Evolutionary conservation across 2,888 invertebrate genomes (phyloP).

Genomic region (Neria commutata): DNA sequence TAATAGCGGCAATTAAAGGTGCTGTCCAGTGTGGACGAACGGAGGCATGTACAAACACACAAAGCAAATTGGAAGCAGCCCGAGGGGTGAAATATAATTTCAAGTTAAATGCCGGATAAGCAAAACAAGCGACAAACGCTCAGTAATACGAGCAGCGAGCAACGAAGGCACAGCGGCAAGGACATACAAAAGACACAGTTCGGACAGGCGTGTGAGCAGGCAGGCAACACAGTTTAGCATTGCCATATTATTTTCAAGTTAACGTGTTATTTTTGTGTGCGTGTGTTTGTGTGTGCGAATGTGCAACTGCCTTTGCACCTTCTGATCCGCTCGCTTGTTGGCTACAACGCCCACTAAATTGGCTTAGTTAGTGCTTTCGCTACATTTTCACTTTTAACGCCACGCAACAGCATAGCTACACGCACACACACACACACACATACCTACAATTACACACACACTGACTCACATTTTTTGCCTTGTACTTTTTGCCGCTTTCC

Average conservation of each 20-base stretch:
- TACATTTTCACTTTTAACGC: no score
- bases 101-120: constrained; percentile 19
- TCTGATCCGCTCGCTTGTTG: no score
- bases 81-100: constrained; percentile 14
- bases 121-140: background rate
- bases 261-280: no score
- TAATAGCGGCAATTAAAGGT: constrained; percentile 41
- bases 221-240: constrained; percentile 13
- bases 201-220: constrained; percentile 41
- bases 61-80: constrained; percentile 6
- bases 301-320: no score
- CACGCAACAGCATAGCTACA: no score
- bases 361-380: no score
- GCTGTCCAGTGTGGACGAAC: constrained; percentile 30
- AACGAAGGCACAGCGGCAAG: background rate
- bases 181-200: no score
- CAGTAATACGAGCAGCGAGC: background rate
- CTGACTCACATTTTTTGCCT: no score
- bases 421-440: no score
- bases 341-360: no score
- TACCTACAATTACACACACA: no score
- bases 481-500: background rate
- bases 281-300: no score
- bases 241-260: constrained; percentile 51
- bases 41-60: background rate